These are phyloP conservation scores for Epizoanthus fatuus DNA, from an alignment of 92 coral and sea anemone species.

Conservation along the genomic window DNA sequence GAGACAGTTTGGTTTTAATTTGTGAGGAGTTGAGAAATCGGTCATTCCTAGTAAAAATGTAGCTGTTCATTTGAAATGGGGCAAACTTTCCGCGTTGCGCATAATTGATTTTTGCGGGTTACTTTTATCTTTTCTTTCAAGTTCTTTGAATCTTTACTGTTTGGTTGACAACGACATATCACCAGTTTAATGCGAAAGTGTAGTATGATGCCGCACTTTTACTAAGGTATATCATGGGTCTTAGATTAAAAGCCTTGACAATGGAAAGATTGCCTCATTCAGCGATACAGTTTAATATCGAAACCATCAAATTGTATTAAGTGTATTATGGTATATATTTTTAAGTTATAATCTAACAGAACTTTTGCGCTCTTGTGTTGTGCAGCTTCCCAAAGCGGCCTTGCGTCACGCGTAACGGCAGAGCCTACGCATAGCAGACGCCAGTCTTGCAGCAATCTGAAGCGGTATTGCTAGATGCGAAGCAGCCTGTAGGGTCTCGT, in stretches of 20 bases:
- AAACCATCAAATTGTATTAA: neutral
- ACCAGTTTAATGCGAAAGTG: constrained; percentile 26
- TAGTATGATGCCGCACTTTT: constrained; percentile 9
- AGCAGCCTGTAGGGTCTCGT: constrained; percentile 35
- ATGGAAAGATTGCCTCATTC: constrained; percentile 4
- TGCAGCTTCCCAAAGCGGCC: constrained; percentile 88
- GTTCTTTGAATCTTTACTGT: too few species aligned
- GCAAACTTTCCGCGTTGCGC: neutral
- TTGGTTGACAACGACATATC: constrained; percentile 18
- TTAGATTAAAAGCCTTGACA: neutral
- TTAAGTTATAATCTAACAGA: constrained; percentile 58
- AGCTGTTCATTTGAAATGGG: neutral
- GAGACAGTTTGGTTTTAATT: too few species aligned
- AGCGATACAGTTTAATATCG: neutral
- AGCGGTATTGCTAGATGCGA: constrained; percentile 39
- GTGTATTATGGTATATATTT: neutral
- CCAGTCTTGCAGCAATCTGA: constrained; percentile 81
- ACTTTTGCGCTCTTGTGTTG: constrained; percentile 85
- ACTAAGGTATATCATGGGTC: neutral
- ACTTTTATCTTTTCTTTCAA: neutral
- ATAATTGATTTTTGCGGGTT: neutral
- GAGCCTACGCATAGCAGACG: constrained; percentile 77
- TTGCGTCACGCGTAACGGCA: constrained; percentile 90
- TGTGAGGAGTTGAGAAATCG: too few species aligned
- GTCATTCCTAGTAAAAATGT: neutral